Evolutionary conservation across 2,888 invertebrate species (phyloP).

Genomic region (Tetragonula carbonaria): DNA sequence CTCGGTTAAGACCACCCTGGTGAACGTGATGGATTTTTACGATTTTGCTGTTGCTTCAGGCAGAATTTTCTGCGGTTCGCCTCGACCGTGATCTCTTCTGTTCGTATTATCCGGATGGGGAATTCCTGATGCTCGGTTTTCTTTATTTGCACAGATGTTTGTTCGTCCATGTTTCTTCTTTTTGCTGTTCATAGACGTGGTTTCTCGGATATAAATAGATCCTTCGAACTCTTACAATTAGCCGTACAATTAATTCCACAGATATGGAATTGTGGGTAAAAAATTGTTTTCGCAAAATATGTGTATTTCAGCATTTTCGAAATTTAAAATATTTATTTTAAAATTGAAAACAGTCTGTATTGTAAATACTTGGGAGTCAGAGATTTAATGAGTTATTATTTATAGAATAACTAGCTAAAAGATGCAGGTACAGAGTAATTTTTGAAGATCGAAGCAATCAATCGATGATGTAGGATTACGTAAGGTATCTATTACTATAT

Average conservation of each 20-base stretch:
- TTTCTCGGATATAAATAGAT: neutral
- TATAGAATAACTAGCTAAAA: no score
- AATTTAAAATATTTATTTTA: no score
- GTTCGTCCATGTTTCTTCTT: neutral
- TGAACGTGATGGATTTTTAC: constrained; percentile 28
- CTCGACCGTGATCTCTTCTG: neutral
- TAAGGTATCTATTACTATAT: constrained; percentile 32
- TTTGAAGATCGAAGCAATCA: neutral
- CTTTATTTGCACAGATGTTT: neutral
- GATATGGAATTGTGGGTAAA: no score
- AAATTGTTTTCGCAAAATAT: no score
- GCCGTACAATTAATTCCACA: no score
- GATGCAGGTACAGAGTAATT: neutral
- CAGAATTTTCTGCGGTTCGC: constrained; percentile 20
- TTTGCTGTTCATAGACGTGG: neutral
- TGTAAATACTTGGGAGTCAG: no score
- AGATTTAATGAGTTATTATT: no score
- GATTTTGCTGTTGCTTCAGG: neutral
- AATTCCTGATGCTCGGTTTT: constrained; percentile 14
- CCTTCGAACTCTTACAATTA: neutral
- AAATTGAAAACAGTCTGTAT: no score
- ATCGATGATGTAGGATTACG: neutral
- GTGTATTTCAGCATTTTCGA: no score
- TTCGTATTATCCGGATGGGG: neutral
- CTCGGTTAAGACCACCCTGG: constrained; percentile 18